These are phyloP conservation scores for Campoletis raptor DNA, from an alignment of 2,888 invertebrate genomes.

Conservation along the genomic window DNA sequence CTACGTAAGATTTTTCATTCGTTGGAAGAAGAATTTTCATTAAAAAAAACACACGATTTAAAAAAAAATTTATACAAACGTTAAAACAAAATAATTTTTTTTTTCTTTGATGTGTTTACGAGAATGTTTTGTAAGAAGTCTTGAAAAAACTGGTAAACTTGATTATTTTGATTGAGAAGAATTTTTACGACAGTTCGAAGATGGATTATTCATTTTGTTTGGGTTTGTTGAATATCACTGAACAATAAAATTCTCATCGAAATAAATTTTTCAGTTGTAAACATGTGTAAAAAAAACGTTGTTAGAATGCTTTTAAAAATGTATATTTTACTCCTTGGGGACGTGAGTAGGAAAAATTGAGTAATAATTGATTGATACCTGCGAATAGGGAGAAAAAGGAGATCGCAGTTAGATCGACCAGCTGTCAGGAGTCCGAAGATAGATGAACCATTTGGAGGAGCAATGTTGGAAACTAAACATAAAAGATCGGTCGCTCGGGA, in stretches of 20 bases:
- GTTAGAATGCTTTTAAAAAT: neutral
- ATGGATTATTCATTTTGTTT: neutral
- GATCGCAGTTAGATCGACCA: slow-evolving; percentile 15
- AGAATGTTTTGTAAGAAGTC: neutral
- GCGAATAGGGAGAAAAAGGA: slow-evolving; percentile 57
- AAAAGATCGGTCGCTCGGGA: neutral
- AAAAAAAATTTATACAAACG: neutral
- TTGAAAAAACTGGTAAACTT: neutral
- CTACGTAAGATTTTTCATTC: too few species aligned
- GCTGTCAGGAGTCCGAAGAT: slow-evolving; percentile 45
- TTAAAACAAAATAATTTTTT: neutral
- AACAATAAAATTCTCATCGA: neutral
- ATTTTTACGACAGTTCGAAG: neutral
- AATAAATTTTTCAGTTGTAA: neutral
- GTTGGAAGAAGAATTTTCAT: neutral
- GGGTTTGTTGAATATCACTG: neutral
- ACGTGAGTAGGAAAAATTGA: neutral
- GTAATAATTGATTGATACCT: slow-evolving; percentile 9
- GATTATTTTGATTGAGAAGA: neutral
- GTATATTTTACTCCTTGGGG: neutral
- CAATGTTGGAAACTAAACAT: slow-evolving; percentile 5
- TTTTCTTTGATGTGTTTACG: neutral
- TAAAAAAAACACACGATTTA: neutral
- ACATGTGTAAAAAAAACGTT: neutral
- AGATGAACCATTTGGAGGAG: slow-evolving; percentile 50